A percentile compares a stretch with the other conserved stretches of the same genome.
Evolutionary conservation across 2,797 vertebrate genomes (phyloP).

Genomic region (Iguana delicatissima): DNA sequence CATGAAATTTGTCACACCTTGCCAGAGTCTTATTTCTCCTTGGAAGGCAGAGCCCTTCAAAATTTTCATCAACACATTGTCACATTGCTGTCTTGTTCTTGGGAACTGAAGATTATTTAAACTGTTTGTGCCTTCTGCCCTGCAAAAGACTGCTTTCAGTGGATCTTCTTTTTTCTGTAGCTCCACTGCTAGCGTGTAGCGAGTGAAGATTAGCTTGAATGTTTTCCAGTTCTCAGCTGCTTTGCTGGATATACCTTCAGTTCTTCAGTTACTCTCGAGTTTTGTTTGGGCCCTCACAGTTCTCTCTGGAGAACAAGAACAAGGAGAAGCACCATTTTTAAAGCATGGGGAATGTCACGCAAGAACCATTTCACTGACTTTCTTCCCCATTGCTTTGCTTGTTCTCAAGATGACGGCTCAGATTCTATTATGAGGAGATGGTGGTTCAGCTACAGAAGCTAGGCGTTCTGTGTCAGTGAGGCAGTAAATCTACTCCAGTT

Average conservation of each 20-base stretch:
- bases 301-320: background rate
- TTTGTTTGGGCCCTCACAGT: background rate
- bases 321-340: background rate
- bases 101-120: background rate
- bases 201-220: background rate
- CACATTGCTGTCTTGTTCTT: background rate
- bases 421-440: background rate
- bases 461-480: no score
- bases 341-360: background rate
- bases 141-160: background rate
- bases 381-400: background rate
- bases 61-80: background rate
- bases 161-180: background rate
- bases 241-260: background rate
- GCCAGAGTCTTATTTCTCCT: background rate
- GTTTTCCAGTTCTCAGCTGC: background rate
- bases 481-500: no score
- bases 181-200: background rate
- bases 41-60: constrained; percentile 6
- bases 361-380: background rate
- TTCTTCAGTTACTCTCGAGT: background rate
- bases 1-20: background rate
- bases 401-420: background rate
- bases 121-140: background rate
- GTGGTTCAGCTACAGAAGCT: background rate